Percentiles rank a stretch among this genome's conserved stretches.
phyloP scores from a whole-genome alignment of 2,797 vertebrate genomes.

The Amphiprion clarkii region DNA sequence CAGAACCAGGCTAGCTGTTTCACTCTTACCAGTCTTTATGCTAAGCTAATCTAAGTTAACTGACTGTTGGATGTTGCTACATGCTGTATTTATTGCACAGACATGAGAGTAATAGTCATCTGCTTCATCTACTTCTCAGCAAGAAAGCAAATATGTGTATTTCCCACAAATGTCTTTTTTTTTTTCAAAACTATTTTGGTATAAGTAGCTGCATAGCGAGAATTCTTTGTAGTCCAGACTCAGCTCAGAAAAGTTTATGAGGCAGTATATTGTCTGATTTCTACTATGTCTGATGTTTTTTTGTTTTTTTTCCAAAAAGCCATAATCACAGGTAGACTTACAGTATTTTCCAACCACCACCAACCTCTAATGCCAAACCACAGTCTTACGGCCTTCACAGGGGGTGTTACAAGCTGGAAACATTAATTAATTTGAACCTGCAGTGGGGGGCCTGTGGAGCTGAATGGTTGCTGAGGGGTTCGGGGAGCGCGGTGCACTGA shows the following conservation, averaged over 20 bases:
- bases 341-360: background rate
- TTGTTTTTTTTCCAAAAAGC: background rate
- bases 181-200: too few species aligned
- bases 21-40: too few species aligned
- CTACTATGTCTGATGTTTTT: background rate
- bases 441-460: slow-evolving; percentile 17
- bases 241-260: background rate
- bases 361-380: slow-evolving; percentile 6
- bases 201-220: background rate
- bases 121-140: too few species aligned
- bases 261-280: background rate
- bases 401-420: slow-evolving; percentile 47
- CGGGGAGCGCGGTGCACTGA: slow-evolving; percentile 44
- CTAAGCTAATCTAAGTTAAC: too few species aligned
- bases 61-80: too few species aligned
- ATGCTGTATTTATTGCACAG: too few species aligned
- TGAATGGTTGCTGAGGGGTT: slow-evolving; percentile 52
- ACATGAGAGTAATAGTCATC: too few species aligned
- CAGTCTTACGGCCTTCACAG: slow-evolving; percentile 27
- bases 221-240: too few species aligned
- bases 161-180: too few species aligned
- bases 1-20: background rate
- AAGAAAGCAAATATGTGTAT: too few species aligned
- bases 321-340: background rate
- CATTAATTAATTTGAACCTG: slow-evolving; percentile 60